Base-by-base conservation (phyloP, 1,140 invertebrate species). In the Drosophila arizonae region DNA sequence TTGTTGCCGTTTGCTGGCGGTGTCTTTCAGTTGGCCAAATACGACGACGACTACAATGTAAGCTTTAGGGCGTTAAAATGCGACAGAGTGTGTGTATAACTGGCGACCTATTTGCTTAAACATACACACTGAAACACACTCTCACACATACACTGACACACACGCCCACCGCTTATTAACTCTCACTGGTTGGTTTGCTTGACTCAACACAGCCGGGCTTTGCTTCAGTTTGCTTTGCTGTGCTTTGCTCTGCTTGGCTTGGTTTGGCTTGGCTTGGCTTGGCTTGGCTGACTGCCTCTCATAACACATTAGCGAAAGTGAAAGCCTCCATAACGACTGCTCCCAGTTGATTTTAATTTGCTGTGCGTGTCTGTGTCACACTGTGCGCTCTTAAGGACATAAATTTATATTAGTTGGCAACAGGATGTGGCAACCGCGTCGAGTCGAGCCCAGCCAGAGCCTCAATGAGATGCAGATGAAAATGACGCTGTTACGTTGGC, bases 251-350 rank as follows among this genome's bases (percentile, higher is more conserved):
- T 26, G 58, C 28, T 67, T 57, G 57, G 56, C 61, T 61, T 52
- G 17, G 50, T n/a, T 17, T 63, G 51, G 39, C 21, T 50, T 64
- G 57, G 56, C 61, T 61, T 52, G 17, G 58, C 28, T 17, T 55
- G 51, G 39, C 21, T 50, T 64, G 68, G 39, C n/a, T 67, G 62
- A 24, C 66, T 76, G 79, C 68, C 76, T 78, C 77, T 84, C 84
- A 84, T 88, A 87, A 88, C 84, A 88, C 84, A 88, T 88, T 88
- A 88, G 79, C 77, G 74, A 80, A 88, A 88, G 82, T 87, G 79
- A 88, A 84, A 88, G 84, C 77, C 85, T 81, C 77, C 84, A 80
- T 88, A 84, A 88, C 82, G 84, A 88, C 85, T 80, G 80, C 74
- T 87, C 85, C 79, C 79, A 84, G 84, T 84, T 87, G 84, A 81